Percentiles rank a stretch among this genome's conserved stretches.
Evolutionary conservation across 2,113 vertebrate genomes (phyloP).

Genomic region (Brachyhypopomus gauderio): DNA sequence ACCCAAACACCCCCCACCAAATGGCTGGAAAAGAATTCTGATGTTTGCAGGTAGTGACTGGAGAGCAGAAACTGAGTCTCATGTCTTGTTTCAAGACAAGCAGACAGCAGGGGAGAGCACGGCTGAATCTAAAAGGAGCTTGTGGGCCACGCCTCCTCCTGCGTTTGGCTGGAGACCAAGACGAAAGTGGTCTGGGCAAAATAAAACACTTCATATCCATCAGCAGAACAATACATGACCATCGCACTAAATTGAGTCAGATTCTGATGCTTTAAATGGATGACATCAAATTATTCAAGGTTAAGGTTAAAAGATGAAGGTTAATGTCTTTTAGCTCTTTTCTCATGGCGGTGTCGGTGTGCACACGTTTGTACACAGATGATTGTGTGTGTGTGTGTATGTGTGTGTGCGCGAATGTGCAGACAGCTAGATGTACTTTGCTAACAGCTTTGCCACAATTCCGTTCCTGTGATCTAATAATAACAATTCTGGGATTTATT

Average conservation of each 20-base stretch:
- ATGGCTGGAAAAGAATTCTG: not conserved
- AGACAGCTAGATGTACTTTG: not conserved
- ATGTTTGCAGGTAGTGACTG: not conserved
- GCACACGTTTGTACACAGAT: not conserved
- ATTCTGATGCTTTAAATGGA: not conserved
- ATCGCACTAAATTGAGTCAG: not conserved
- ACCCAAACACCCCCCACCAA: not conserved
- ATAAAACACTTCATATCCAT: not conserved
- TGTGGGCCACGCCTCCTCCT: not conserved
- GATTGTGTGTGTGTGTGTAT: not conserved
- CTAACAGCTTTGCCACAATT: not conserved
- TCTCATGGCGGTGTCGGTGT: not conserved
- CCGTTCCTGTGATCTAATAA: not conserved
- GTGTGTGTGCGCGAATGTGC: not conserved
- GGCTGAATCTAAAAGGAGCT: slow-evolving; percentile 10
- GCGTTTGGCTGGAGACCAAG: slow-evolving; percentile 9
- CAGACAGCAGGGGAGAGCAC: not conserved
- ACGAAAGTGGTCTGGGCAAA: not conserved
- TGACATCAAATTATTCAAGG: not conserved
- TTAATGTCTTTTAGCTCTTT: not conserved
- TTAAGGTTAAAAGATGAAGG: not conserved
- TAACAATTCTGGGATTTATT: not conserved
- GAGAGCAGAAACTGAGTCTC: not conserved
- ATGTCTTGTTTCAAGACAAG: not conserved
- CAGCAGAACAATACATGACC: not conserved